Percentiles rank a stretch among this genome's conserved stretches.
Conservation (phyloP, 2,888 invertebrate genomes). For the Apoda limacodes region DNA sequence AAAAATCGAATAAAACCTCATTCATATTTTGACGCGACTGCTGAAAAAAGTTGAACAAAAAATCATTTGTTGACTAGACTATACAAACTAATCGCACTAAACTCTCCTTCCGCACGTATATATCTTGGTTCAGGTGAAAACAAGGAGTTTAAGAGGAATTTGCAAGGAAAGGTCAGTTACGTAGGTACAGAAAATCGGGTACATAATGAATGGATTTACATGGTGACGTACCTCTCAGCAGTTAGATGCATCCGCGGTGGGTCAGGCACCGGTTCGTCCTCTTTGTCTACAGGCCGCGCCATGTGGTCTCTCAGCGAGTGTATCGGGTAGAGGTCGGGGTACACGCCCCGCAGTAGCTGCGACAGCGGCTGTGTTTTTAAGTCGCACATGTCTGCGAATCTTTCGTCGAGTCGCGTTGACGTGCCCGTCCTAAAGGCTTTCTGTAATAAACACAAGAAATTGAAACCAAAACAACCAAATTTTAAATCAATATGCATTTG, state of each 20-base stretch:
- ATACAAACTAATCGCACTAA: no score
- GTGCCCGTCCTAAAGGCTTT: conserved; percentile 91
- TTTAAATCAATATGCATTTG: no score
- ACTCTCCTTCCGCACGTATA: no score
- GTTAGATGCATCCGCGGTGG: conserved; percentile 89
- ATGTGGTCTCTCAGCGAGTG: conserved; percentile 69
- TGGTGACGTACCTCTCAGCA: conserved; percentile 72
- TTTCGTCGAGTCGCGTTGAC: conserved; percentile 91
- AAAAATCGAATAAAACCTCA: no score
- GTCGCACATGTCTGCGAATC: conserved; percentile 92
- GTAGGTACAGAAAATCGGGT: no score
- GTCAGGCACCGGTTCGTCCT: conserved; percentile 57
- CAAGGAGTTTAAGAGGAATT: no score
- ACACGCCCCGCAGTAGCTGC: conserved; percentile 84
- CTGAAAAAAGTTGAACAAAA: no score
- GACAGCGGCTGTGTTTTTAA: conserved; percentile 89
- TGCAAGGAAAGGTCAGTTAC: no score
- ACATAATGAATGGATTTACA: not conserved
- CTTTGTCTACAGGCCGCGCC: conserved; percentile 38
- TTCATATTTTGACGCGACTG: no score
- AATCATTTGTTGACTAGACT: no score
- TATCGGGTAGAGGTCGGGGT: conserved; percentile 93
- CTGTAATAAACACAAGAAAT: no score
- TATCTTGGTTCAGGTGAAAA: conserved; percentile 9
- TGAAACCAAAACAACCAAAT: no score